Base-by-base conservation (phyloP, 1,140 invertebrate species). In the Drosophila nigromelanica region DNA sequence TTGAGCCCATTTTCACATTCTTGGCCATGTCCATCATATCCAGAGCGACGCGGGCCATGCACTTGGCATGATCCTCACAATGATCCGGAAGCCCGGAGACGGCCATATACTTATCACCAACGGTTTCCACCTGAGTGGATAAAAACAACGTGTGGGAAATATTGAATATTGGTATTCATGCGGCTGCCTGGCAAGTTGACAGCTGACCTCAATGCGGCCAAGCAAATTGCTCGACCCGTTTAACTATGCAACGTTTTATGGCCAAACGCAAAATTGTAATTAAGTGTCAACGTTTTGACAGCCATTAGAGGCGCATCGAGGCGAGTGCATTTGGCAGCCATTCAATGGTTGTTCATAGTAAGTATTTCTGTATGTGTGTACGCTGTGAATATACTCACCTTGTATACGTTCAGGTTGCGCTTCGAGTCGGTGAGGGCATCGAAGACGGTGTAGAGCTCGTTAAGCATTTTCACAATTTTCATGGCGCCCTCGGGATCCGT, bases 31-130 rank as follows among this genome's bases (percentile, higher is more conserved):
- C 98, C 97, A 99, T 98, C 96, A 99, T 98, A 87, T 99, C 98
- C 11, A 99, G 92, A 4, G 98, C 98, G 14, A 99, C 93, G 51
- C 96, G 94, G 0, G 97, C 98, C 79, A 99, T 99, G 90, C 97
- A 98, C 79, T 96, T 95, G 18, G 98, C 98, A 91, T 99, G 98
- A 50, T 95, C 95, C 67, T 95, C 94, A 92, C 97, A 98, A 12
- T 96, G 95, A 89, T 99, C 98, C 1, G 98, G 98, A 50, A 99
- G 93, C 15, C 98, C 98, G 77, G 98, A 99, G 5, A 99, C 98
- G 1, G 98, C 98, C 98, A 99, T 99, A 92, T 99, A 99, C 92
- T 99, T 99, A 93, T 99, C 98, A 77, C 98, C 98, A 18, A 99
- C 97, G n/a, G 98, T 99, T 93, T 99, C 98, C 40, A 99, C 98